Percentiles rank a stretch among this genome's conserved stretches.
phyloP scores from a whole-genome alignment of 2,113 vertebrate genomes.

The Aphyosemion australe region DNA sequence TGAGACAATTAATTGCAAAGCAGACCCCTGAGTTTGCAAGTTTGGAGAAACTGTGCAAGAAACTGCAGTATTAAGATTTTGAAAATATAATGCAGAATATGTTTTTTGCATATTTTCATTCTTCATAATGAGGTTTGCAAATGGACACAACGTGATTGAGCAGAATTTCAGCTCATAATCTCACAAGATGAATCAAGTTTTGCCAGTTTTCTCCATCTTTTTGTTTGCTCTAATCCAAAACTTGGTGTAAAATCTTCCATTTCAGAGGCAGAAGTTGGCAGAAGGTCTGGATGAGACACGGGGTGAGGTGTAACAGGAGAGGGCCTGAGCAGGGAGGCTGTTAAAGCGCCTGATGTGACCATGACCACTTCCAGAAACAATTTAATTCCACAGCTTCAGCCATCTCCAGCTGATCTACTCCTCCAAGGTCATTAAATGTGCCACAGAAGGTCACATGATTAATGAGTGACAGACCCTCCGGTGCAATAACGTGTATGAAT shows the following conservation, averaged over 20 bases:
- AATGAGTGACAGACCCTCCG: constrained; percentile 96
- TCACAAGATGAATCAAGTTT: constrained; percentile 21
- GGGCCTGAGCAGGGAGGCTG: constrained; percentile 72
- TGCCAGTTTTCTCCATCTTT: constrained; percentile 35
- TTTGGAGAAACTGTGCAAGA: no score
- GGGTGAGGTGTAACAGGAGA: constrained; percentile 57
- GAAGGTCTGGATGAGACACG: constrained; percentile 26
- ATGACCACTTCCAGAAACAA: constrained; percentile 99
- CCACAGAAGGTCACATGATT: constrained; percentile 98
- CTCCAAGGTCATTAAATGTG: constrained; percentile 99
- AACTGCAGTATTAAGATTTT: background rate
- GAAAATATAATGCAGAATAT: background rate
- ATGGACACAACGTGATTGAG: constrained; percentile 33
- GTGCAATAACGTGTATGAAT: constrained; percentile 91
- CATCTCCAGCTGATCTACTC: constrained; percentile 99
- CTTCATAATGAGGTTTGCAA: constrained; percentile 41
- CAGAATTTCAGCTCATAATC: constrained; percentile 46
- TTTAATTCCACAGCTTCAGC: constrained; percentile 97
- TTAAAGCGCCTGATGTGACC: constrained; percentile 98
- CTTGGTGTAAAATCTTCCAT: constrained; percentile 24
- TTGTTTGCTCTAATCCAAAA: constrained; percentile 44
- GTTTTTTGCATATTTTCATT: background rate
- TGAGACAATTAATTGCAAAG: no score
- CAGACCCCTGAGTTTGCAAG: no score
- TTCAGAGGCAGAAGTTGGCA: constrained; percentile 18